These are phyloP conservation scores for Micromesistius poutassou DNA, from an alignment of 2,797 vertebrate genomes.

Conservation along the genomic window DNA sequence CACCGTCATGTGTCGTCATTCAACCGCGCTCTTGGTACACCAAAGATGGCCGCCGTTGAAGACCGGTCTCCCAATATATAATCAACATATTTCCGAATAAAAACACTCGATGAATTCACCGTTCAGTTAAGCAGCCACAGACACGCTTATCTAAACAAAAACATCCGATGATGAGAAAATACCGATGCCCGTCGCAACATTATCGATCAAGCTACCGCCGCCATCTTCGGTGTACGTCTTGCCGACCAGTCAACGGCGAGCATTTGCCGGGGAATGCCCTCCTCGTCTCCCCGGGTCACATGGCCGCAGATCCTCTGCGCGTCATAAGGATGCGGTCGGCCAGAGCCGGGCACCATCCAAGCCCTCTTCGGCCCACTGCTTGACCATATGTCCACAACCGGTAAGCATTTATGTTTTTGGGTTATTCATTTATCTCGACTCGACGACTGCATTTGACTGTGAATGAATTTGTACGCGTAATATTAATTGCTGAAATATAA, in stretches of 20 bases:
- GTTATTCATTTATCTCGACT: neutral
- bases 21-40: neutral
- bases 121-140: neutral
- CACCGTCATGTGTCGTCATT: neutral
- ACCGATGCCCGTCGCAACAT: neutral
- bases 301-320: slow-evolving; percentile 53
- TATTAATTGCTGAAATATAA: neutral
- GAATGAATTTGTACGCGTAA: neutral
- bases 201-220: neutral
- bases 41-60: slow-evolving; percentile 3
- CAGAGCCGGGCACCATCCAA: slow-evolving; percentile 46
- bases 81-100: neutral
- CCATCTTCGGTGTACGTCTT: slow-evolving; percentile 7
- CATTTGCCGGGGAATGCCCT: slow-evolving; percentile 57
- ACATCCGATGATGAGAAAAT: neutral
- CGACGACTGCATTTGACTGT: neutral
- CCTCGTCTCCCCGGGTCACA: slow-evolving; percentile 36
- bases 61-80: neutral
- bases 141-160: neutral
- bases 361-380: slow-evolving; percentile 11
- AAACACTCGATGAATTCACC: neutral
- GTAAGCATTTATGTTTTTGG: slow-evolving; percentile 46
- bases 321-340: slow-evolving; percentile 63
- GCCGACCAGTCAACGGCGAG: neutral
- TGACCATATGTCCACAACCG: slow-evolving; percentile 31